Conservation (phyloP, 2,797 vertebrate species). For the Neosilurus mollespiculum region DNA sequence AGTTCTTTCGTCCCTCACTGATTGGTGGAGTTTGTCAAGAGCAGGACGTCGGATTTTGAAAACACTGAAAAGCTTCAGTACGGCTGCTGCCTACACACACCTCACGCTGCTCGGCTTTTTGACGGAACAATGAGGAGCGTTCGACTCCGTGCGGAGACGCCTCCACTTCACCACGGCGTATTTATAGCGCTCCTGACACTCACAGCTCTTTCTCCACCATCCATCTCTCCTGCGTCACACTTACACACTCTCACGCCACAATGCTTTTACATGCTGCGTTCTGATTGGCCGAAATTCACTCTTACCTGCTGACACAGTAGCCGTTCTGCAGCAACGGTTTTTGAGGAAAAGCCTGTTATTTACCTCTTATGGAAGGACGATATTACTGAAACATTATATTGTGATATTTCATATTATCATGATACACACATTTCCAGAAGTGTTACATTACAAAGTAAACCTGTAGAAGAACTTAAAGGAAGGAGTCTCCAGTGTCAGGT, state of each 20-base stretch:
- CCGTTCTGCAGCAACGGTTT: neutral
- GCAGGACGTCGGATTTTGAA: slow-evolving; percentile 22
- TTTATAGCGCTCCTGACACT: slow-evolving; percentile 34
- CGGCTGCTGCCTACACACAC: neutral
- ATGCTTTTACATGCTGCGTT: neutral
- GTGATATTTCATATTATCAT: neutral
- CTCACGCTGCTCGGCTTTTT: slow-evolving; percentile 18
- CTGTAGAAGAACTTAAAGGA: neutral
- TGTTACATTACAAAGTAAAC: neutral
- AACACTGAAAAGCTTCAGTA: neutral
- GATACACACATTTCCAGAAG: neutral
- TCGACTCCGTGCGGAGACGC: slow-evolving; percentile 15
- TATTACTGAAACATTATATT: neutral
- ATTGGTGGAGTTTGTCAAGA: slow-evolving; percentile 26
- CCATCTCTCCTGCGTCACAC: neutral
- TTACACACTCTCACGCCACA: neutral
- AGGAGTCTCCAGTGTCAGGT: neutral
- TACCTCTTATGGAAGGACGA: neutral
- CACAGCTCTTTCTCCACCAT: slow-evolving; percentile 17
- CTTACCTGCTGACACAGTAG: neutral
- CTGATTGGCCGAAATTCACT: neutral
- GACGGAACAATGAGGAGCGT: slow-evolving; percentile 25
- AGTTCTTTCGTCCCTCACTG: slow-evolving; percentile 11
- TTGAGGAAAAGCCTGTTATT: neutral
- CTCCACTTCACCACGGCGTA: slow-evolving; percentile 18